Base-by-base conservation (phyloP, 2,113 vertebrate genomes). In the Ranitomeya imitator region DNA sequence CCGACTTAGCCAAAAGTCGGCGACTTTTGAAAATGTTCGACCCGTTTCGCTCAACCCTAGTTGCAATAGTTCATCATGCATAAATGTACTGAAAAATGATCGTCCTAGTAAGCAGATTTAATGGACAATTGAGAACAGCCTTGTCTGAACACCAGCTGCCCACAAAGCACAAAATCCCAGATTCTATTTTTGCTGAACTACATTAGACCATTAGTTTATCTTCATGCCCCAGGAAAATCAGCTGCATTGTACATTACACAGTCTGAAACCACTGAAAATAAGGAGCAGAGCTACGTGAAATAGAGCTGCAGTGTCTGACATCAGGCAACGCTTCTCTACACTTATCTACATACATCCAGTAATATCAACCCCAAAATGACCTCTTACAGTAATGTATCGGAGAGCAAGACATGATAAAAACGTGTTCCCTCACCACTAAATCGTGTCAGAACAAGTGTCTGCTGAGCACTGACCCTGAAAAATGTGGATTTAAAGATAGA, bases 21-120 rank as follows among this genome's bases (percentile, higher is more conserved):
- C n/a, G n/a, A n/a, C n/a, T n/a, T n/a, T n/a, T n/a, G n/a, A n/a
- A n/a, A n/a, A n/a, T n/a, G n/a, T n/a, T n/a, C n/a, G n/a, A n/a
- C n/a, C n/a, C n/a, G n/a, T n/a, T n/a, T n/a, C n/a, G n/a, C n/a
- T n/a, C n/a, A n/a, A n/a, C n/a, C n/a, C n/a, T n/a, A n/a, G 69
- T 88, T 60, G 45, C 54, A 78, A 60, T 73, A 31, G 37, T 88
- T 88, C 65, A 63, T 83, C 69, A 77, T 83, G 86, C 65, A 73
- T 79, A 83, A 88, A 83, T 77, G 86, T 83, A 83, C 79, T 83
- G 86, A 88, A 63, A 88, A 88, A 83, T 88, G 69, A 83, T n/a
- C 80, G 71, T 83, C 86, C 83, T 83, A 88, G 71, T 77, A 88
- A 83, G 86, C 86, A 83, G 77, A 88, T 88, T 83, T 83, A 88